Evolutionary conservation across 2,113 vertebrate genomes (phyloP).

Genomic region (Chloropsis hardwickii): DNA sequence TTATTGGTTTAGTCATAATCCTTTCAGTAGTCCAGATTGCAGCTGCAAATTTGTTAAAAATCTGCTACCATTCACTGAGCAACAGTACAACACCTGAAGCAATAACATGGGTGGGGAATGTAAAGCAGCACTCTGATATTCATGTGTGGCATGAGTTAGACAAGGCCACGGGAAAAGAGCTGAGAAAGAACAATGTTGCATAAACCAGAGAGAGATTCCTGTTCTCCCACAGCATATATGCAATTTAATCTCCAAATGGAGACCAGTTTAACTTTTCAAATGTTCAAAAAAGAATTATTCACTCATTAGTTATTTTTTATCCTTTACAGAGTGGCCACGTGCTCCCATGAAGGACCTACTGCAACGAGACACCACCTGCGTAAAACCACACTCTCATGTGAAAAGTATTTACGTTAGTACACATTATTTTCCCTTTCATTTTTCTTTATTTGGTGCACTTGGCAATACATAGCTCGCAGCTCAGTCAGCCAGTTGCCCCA

Average conservation of each 20-base stretch:
- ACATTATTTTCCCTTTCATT: background rate
- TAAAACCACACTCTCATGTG: background rate
- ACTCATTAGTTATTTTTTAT: background rate
- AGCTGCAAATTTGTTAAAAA: slow-evolving; percentile 64
- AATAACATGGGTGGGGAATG: slow-evolving; percentile 43
- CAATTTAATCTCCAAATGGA: background rate
- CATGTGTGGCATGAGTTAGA: background rate
- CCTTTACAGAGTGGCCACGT: background rate
- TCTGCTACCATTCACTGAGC: slow-evolving; percentile 60
- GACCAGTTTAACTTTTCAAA: background rate
- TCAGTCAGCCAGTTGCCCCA: background rate
- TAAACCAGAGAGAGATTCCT: background rate
- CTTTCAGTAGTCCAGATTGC: slow-evolving; percentile 57
- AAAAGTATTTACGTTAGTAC: background rate
- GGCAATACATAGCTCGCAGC: background rate
- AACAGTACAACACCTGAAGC: slow-evolving; percentile 40
- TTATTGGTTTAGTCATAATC: slow-evolving; percentile 58
- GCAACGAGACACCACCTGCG: background rate
- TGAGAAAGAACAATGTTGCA: background rate
- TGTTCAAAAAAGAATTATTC: background rate
- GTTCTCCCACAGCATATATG: background rate
- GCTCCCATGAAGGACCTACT: background rate
- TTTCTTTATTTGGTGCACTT: background rate
- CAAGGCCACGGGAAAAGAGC: background rate
- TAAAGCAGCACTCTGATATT: background rate